Conservation (phyloP, 2,888 invertebrate genomes). For the Lymantria monacha region DNA sequence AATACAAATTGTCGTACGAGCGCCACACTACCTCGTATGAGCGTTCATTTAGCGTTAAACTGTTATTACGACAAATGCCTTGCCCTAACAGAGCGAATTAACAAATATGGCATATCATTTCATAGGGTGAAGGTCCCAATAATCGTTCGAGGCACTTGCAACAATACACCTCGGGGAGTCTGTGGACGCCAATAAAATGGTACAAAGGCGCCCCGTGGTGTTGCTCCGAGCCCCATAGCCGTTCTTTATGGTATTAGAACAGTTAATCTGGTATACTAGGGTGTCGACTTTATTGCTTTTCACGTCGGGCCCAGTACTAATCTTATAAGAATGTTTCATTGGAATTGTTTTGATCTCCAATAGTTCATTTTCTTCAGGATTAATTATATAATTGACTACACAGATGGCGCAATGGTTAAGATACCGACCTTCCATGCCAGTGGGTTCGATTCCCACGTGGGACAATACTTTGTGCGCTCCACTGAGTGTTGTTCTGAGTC, state of each 20-base stretch:
- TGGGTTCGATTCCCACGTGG: no score
- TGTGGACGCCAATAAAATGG: slow-evolving; percentile 68
- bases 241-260: slow-evolving; percentile 62
- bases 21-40: no score
- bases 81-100: slow-evolving; percentile 43
- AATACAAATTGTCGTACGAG: no score
- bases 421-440: no score
- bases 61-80: slow-evolving; percentile 35
- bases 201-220: slow-evolving; percentile 54
- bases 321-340: slow-evolving; percentile 22
- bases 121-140: slow-evolving; percentile 43
- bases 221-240: slow-evolving; percentile 16
- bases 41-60: slow-evolving; percentile 16
- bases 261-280: slow-evolving; percentile 59
- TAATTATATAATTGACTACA: no score
- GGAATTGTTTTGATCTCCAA: slow-evolving; percentile 3
- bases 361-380: neutral
- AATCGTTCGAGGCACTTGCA: slow-evolving; percentile 38
- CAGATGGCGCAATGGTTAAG: no score
- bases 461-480: no score
- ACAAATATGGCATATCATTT: slow-evolving; percentile 59
- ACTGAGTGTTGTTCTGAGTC: no score
- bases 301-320: slow-evolving; percentile 35
- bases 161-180: slow-evolving; percentile 55
- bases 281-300: slow-evolving; percentile 64